Evolutionary conservation across 2,888 invertebrate species (phyloP).

Genomic region (Sarcophaga caerulescens): DNA sequence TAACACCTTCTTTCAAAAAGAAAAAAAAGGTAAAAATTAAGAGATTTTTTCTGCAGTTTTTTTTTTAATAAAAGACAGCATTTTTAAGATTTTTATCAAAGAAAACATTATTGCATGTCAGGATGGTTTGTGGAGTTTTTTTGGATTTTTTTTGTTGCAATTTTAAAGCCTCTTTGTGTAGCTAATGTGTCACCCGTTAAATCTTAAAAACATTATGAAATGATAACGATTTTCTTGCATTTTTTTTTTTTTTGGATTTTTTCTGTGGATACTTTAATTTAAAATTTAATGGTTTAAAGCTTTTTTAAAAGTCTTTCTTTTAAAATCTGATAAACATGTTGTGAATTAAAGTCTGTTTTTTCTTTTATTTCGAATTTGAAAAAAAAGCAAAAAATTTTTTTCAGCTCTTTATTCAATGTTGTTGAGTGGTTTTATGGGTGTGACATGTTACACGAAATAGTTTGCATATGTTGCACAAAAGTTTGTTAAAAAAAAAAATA

Average conservation of each 20-base stretch:
- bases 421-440: slow-evolving; percentile 68
- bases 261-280: too few species aligned
- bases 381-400: slow-evolving; percentile 38
- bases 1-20: slow-evolving; percentile 60
- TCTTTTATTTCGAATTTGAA: neutral
- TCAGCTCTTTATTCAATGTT: slow-evolving; percentile 49
- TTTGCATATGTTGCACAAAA: slow-evolving; percentile 75
- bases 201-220: slow-evolving; percentile 53
- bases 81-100: slow-evolving; percentile 62
- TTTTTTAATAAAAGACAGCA: neutral
- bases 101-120: slow-evolving; percentile 68
- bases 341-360: slow-evolving; percentile 2
- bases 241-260: too few species aligned
- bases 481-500: slow-evolving; percentile 1
- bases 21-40: too few species aligned
- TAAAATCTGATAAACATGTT: slow-evolving; percentile 66
- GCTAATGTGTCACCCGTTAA: slow-evolving; percentile 62
- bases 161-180: neutral
- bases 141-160: neutral
- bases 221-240: slow-evolving; percentile 47
- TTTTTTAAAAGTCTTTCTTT: neutral
- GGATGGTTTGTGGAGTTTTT: slow-evolving; percentile 27
- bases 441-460: slow-evolving; percentile 79
- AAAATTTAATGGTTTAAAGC: too few species aligned
- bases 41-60: too few species aligned